These are phyloP conservation scores for Leistus spinibarbis DNA, from an alignment of 2,888 invertebrate genomes.

Conservation along the genomic window DNA sequence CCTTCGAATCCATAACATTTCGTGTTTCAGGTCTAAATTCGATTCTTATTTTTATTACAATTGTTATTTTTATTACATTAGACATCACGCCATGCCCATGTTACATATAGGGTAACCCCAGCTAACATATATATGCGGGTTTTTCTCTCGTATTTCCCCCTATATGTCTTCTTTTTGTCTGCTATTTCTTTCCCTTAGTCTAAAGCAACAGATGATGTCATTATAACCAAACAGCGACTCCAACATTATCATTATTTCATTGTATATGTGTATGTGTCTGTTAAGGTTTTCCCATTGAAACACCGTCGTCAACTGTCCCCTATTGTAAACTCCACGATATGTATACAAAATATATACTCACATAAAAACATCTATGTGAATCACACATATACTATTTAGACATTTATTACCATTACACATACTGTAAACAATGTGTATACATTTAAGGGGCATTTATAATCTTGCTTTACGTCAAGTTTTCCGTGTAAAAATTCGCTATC, in stretches of 20 bases:
- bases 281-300: slow-evolving; percentile 7
- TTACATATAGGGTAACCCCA: too few relatives aligned
- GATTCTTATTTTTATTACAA: background rate
- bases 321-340: background rate
- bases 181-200: background rate
- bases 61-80: background rate
- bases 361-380: too few relatives aligned
- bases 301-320: background rate
- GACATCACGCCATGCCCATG: too few relatives aligned
- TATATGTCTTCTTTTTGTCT: background rate
- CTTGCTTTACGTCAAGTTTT: too few relatives aligned
- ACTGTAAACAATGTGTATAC: too few relatives aligned
- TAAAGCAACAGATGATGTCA: slow-evolving; percentile 47
- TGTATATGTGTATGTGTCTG: background rate
- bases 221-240: slow-evolving; percentile 4
- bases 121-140: too few relatives aligned
- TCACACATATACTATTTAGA: too few relatives aligned
- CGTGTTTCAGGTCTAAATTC: background rate
- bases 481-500: too few relatives aligned
- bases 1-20: background rate
- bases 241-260: slow-evolving; percentile 12
- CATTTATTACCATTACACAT: too few relatives aligned
- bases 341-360: too few relatives aligned
- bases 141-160: background rate
- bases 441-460: too few relatives aligned